Evolutionary conservation across 2,113 vertebrate species (phyloP).

Genomic region (Xenopus tropicalis): UCB_Xtro_10.0 CM004445.2:66314501-66315000

Average conservation of each 20-base stretch:
- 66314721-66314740: conserved; percentile 11
- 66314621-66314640: neutral
- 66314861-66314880: neutral
- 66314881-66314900: no score
- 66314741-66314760: conserved; percentile 15
- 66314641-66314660: neutral
- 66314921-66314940: no score
- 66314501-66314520: no score
- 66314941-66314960: no score
- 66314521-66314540: neutral
- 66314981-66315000: no score
- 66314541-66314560: neutral
- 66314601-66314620: neutral
- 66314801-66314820: neutral
- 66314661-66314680: no score
- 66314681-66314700: no score
- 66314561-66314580: neutral
- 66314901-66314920: no score
- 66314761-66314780: conserved; percentile 14
- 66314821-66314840: conserved; percentile 14
- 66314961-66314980: no score
- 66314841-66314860: conserved; percentile 18
- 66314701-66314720: no score
- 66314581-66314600: neutral
- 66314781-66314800: conserved; percentile 17